A percentile compares a stretch with the other conserved stretches of the same genome.
Conservation (phyloP, 2,797 vertebrate genomes). For the Epinephelus malabaricus region DNA sequence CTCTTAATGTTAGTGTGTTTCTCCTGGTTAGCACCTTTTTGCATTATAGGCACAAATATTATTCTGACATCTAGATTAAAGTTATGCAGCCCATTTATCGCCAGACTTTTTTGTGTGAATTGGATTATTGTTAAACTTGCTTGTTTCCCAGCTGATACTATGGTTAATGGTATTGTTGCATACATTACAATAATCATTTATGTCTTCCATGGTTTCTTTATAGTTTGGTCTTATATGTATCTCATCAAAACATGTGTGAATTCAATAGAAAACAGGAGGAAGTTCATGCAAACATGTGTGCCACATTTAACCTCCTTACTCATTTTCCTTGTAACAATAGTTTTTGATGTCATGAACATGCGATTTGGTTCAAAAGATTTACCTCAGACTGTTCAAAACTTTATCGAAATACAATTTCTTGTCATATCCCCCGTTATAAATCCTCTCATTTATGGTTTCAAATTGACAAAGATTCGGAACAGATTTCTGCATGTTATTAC, state of each 20-base stretch:
- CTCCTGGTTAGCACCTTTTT: conserved; percentile 40
- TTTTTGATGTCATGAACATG: conserved; percentile 27
- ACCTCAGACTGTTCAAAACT: conserved; percentile 31
- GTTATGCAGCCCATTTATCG: conserved; percentile 46
- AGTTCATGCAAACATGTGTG: conserved; percentile 74
- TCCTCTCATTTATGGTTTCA: conserved; percentile 72
- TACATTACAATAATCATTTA: conserved; percentile 42
- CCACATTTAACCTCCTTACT: conserved; percentile 57
- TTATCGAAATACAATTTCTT: conserved; percentile 55
- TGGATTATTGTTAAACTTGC: conserved; percentile 61
- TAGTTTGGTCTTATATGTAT: conserved; percentile 59
- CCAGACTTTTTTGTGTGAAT: conserved; percentile 46
- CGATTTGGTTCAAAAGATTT: conserved; percentile 11
- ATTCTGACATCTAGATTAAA: conserved; percentile 42
- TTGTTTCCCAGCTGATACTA: conserved; percentile 42
- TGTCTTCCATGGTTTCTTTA: conserved; percentile 17
- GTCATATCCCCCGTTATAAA: conserved; percentile 62
- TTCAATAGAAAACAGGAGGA: conserved; percentile 56
- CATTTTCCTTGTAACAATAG: background rate
- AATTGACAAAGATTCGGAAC: conserved; percentile 45
- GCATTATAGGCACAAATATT: background rate
- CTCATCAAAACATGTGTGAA: conserved; percentile 52
- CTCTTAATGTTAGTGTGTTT: conserved; percentile 21
- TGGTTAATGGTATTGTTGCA: conserved; percentile 7
- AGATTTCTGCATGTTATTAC: conserved; percentile 9